phyloP scores from a whole-genome alignment of 2,797 vertebrate species.

The Anabas testudineus region DNA sequence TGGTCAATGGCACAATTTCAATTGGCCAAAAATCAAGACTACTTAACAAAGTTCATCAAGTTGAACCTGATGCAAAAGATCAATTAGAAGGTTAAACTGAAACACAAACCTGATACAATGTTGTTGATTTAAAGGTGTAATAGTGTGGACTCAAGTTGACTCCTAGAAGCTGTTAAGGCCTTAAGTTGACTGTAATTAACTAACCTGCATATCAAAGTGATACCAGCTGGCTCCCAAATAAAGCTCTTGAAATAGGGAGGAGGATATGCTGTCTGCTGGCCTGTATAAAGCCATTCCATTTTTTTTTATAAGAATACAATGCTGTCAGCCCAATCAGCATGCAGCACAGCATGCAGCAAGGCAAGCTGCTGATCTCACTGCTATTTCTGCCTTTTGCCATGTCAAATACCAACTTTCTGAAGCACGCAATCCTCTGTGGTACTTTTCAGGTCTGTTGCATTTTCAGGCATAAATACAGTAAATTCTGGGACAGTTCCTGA shows the following conservation, averaged over 20 bases:
- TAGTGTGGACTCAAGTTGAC: too few species aligned
- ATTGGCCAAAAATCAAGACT: too few species aligned
- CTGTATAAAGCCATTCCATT: conserved; percentile 67
- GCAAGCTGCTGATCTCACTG: conserved; percentile 70
- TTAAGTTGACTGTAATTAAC: conserved; percentile 20
- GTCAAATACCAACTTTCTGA: conserved; percentile 72
- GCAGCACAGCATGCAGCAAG: conserved; percentile 65
- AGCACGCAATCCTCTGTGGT: conserved; percentile 65
- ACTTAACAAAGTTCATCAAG: too few species aligned
- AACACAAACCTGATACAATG: background rate
- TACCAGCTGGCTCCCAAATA: conserved; percentile 22
- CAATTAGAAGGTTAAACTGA: too few species aligned
- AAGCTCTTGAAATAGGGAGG: conserved; percentile 28
- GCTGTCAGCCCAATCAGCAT: conserved; percentile 76
- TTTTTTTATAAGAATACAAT: conserved; percentile 76
- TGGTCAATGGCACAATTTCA: too few species aligned
- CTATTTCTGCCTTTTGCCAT: conserved; percentile 73
- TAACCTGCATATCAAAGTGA: conserved; percentile 17
- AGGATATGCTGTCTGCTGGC: conserved; percentile 41
- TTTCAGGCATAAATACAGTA: conserved; percentile 52
- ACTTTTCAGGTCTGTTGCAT: conserved; percentile 69
- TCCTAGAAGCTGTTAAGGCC: background rate
- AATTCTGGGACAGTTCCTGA: conserved; percentile 62
- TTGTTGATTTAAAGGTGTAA: background rate
- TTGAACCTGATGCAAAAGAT: too few species aligned